A percentile compares a stretch with the other conserved stretches of the same genome.
Conservation (phyloP, 2,797 vertebrate species). For the Catamblyrhynchus diadema region DNA sequence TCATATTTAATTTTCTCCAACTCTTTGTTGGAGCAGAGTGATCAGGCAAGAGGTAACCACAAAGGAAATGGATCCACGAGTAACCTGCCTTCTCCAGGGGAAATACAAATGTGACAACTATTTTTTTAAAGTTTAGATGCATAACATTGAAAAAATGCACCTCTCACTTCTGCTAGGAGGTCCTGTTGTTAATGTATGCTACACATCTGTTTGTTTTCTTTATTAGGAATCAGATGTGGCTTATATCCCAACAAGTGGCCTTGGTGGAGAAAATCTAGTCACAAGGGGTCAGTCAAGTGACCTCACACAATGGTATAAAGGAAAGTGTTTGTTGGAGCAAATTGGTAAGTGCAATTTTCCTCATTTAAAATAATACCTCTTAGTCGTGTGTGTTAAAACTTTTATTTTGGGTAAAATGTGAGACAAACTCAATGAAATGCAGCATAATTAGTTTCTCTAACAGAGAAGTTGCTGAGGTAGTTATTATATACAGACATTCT, state of each 20-base stretch:
- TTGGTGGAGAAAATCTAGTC: conserved; percentile 93
- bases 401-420: neutral
- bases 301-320: conserved; percentile 91
- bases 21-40: neutral
- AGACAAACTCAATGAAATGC: neutral
- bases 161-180: neutral
- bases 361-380: neutral
- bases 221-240: conserved; percentile 92
- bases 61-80: neutral
- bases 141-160: neutral
- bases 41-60: neutral
- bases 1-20: neutral
- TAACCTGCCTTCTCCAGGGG: neutral
- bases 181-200: neutral
- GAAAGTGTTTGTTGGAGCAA: conserved; percentile 90
- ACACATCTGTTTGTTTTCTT: conserved; percentile 14
- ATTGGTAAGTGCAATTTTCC: conserved; percentile 82
- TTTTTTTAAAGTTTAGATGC: neutral
- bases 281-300: conserved; percentile 80
- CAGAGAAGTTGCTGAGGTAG: neutral
- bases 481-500: neutral
- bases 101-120: neutral
- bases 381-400: neutral
- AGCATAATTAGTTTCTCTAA: neutral
- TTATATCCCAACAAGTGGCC: conserved; percentile 93